phyloP scores from a whole-genome alignment of 2,797 vertebrate species.

The Hypotaenidia philippensis region DNA sequence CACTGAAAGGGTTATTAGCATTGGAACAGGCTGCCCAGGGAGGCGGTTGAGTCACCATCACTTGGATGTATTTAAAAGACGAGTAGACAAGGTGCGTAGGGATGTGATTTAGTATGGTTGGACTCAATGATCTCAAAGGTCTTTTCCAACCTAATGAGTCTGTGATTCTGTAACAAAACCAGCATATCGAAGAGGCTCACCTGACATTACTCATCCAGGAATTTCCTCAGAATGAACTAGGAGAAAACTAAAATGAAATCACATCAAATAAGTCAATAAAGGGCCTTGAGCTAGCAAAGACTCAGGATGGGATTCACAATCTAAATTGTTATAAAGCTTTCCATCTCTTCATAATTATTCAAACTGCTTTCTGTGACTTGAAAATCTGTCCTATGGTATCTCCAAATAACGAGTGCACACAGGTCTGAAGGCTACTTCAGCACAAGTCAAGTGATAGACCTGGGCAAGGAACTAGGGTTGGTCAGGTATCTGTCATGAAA shows the following conservation, averaged over 20 bases:
- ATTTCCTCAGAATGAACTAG: neutral
- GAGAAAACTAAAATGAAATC: neutral
- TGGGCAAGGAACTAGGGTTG: neutral
- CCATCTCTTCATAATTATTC: neutral
- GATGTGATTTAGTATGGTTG: no score
- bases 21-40: no score
- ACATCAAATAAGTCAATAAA: neutral
- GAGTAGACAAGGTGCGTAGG: no score
- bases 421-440: neutral
- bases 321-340: neutral
- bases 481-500: neutral
- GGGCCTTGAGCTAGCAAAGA: neutral
- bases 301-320: neutral
- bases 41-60: no score
- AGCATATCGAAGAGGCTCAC: neutral
- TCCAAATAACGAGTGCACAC: neutral
- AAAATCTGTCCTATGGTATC: neutral
- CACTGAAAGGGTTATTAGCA: no score
- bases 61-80: no score
- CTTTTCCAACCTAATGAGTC: no score
- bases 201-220: neutral
- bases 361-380: neutral
- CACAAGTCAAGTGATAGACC: neutral
- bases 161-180: neutral
- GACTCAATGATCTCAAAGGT: no score